A percentile compares a stretch with the other conserved stretches of the same genome.
Conservation (phyloP, 2,113 vertebrate genomes). For the Malaclemys terrapin region DNA sequence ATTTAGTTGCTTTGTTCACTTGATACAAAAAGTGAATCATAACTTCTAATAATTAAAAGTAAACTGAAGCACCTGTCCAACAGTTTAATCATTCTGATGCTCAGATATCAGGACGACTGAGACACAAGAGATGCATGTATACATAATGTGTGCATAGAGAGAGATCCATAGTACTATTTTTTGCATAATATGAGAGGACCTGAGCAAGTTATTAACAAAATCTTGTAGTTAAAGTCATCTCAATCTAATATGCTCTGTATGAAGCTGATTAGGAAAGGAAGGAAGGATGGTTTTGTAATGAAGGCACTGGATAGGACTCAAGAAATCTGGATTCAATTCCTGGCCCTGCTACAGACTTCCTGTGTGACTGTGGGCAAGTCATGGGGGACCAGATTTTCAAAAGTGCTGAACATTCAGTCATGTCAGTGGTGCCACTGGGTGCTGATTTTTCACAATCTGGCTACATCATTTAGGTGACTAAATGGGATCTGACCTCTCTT, state of each 20-base stretch:
- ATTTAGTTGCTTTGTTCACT: neutral
- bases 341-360: neutral
- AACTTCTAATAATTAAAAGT: neutral
- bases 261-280: neutral
- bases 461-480: neutral
- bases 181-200: neutral
- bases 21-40: neutral
- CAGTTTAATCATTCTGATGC: neutral
- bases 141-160: neutral
- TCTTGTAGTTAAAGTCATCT: neutral
- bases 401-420: neutral
- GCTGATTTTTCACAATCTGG: neutral
- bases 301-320: neutral
- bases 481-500: neutral
- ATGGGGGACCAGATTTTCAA: neutral
- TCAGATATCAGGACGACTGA: neutral
- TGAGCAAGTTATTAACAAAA: neutral
- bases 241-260: accelerated
- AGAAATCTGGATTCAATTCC: neutral
- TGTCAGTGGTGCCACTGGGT: neutral
- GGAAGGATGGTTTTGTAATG: neutral
- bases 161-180: neutral
- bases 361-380: neutral
- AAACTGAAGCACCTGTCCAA: neutral
- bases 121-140: neutral